Percentiles rank a stretch among this genome's conserved stretches.
Conservation (phyloP, 2,888 invertebrate genomes). For the Leptopilina syphax region DNA sequence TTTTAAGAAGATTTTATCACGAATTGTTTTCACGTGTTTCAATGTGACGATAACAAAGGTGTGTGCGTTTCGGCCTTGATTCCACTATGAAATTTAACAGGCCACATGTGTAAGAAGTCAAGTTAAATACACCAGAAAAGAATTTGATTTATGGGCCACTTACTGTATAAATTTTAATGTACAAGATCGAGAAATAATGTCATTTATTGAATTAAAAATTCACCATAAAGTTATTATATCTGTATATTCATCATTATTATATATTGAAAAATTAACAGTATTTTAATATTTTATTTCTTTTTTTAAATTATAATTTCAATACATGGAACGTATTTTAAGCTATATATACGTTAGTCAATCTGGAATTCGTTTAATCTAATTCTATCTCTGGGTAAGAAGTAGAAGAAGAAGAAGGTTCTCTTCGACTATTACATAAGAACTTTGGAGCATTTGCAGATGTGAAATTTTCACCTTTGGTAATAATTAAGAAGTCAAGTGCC, state of each 20-base stretch:
- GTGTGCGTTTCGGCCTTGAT: constrained; percentile 28
- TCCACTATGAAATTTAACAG: constrained; percentile 31
- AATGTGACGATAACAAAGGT: constrained; percentile 27
- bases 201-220: constrained; percentile 1
- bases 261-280: not conserved
- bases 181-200: constrained; percentile 10
- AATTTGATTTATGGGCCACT: constrained; percentile 39
- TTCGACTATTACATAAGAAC: constrained; percentile 8
- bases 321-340: too few relatives aligned
- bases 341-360: not conserved
- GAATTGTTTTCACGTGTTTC: constrained; percentile 16
- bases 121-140: constrained; percentile 31
- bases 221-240: not conserved
- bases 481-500: constrained; percentile 6
- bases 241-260: not conserved
- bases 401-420: constrained; percentile 4
- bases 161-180: constrained; percentile 16
- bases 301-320: too few relatives aligned
- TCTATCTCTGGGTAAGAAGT: not conserved
- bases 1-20: constrained; percentile 17
- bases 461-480: constrained; percentile 16
- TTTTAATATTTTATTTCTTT: too few relatives aligned
- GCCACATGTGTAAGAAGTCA: constrained; percentile 32
- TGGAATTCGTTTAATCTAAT: constrained; percentile 19
- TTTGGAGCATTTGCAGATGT: constrained; percentile 1